These are phyloP conservation scores for Chesias legatella DNA, from an alignment of 2,888 invertebrate genomes.

Conservation along the genomic window DNA sequence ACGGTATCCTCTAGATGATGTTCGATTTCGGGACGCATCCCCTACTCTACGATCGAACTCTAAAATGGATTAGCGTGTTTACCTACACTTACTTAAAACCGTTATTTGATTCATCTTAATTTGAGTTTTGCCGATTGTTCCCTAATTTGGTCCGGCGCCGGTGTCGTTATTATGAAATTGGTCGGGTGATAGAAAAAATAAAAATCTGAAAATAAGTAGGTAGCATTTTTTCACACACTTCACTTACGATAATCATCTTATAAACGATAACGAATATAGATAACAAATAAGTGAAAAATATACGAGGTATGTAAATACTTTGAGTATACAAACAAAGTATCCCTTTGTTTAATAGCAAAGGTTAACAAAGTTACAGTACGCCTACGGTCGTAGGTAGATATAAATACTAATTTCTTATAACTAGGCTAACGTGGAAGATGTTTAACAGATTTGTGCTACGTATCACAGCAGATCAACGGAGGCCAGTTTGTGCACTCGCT, in stretches of 20 bases:
- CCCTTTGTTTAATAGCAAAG: constrained; percentile 69
- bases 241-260: constrained; percentile 65
- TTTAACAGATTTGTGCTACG: constrained; percentile 68
- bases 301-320: constrained; percentile 63
- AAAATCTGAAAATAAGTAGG: constrained; percentile 80
- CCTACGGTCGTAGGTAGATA: constrained; percentile 62
- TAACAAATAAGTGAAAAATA: constrained; percentile 63
- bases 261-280: constrained; percentile 65
- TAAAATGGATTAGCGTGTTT: constrained; percentile 54
- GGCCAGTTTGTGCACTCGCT: constrained; percentile 51
- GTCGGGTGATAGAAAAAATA: constrained; percentile 77
- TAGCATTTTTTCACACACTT: constrained; percentile 78
- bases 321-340: constrained; percentile 64
- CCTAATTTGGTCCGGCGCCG: constrained; percentile 64
- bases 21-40: constrained; percentile 54
- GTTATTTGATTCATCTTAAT: constrained; percentile 55
- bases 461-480: constrained; percentile 76
- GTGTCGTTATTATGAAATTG: constrained; percentile 65
- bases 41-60: constrained; percentile 73
- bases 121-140: constrained; percentile 60
- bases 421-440: constrained; percentile 75
- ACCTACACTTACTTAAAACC: constrained; percentile 63
- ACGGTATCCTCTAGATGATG: constrained; percentile 56
- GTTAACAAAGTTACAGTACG: constrained; percentile 71
- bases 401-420: constrained; percentile 73